Conservation (phyloP, 2,888 invertebrate species). For the Cacoxenus indagator region DNA sequence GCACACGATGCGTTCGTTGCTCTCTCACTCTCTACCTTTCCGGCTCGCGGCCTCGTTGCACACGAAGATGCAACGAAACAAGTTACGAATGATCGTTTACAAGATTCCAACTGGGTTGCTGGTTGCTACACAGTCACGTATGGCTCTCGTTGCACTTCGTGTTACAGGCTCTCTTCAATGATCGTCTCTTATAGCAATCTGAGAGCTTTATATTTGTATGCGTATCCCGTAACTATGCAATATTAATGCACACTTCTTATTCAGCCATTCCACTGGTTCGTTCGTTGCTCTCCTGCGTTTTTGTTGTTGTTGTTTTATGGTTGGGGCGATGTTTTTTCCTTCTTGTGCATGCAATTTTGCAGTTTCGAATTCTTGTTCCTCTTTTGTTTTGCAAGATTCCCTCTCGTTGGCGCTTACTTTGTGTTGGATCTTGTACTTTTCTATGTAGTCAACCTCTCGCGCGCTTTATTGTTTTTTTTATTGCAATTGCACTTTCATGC, state of each 20-base stretch:
- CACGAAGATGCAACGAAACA: slow-evolving; percentile 17
- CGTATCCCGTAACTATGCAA: neutral
- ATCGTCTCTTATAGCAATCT: neutral
- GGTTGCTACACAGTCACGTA: neutral
- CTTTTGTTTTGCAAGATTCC: neutral
- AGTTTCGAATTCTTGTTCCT: neutral
- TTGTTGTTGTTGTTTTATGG: neutral
- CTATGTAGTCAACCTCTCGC: neutral
- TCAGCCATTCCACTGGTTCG: neutral
- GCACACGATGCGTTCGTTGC: neutral
- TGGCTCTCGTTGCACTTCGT: neutral
- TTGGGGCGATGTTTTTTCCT: neutral
- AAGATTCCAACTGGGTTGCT: neutral
- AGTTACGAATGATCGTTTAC: slow-evolving; percentile 19
- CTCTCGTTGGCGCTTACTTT: slow-evolving; percentile 4
- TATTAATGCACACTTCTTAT: neutral
- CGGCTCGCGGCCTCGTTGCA: neutral
- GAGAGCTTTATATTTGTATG: neutral
- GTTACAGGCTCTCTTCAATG: neutral
- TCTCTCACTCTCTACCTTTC: neutral
- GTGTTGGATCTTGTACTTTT: neutral
- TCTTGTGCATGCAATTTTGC: neutral
- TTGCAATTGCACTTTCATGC: slow-evolving; percentile 19
- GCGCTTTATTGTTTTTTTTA: neutral
- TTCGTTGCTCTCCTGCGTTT: slow-evolving; percentile 3